Evolutionary conservation across 2,113 vertebrate species (phyloP).

Genomic region (Dipodomys spectabilis): DNA sequence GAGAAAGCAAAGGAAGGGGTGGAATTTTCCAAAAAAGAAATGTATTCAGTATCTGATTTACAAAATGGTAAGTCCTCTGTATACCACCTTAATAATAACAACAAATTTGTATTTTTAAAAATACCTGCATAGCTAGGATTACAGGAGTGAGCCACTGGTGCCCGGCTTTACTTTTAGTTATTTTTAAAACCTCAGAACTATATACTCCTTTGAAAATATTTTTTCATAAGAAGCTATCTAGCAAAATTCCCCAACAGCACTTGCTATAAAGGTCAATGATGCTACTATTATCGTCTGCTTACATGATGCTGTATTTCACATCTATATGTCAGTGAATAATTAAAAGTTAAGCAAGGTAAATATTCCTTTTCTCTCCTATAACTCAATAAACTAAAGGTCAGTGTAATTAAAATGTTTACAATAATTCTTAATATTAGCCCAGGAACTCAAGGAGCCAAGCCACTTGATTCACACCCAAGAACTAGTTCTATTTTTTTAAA

Average conservation of each 20-base stretch:
- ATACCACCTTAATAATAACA: no score
- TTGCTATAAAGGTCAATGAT: neutral
- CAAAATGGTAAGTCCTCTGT: no score
- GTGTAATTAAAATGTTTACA: neutral
- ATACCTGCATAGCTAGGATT: no score
- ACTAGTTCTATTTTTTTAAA: neutral
- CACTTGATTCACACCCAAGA: neutral
- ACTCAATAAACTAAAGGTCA: slow-evolving; percentile 13
- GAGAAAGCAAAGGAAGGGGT: no score
- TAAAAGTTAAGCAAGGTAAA: neutral
- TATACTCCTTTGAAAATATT: neutral
- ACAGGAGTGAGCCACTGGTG: no score
- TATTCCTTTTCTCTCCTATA: neutral
- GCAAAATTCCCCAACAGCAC: neutral
- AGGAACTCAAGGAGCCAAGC: neutral
- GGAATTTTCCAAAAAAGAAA: no score
- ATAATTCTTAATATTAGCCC: neutral
- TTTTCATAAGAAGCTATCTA: neutral
- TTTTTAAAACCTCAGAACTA: neutral
- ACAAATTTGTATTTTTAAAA: no score
- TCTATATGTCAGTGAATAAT: neutral
- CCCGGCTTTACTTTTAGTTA: neutral
- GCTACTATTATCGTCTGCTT: neutral
- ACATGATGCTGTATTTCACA: slow-evolving; percentile 23
- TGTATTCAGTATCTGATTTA: no score